Evolutionary conservation across 2,888 invertebrate species (phyloP), one percentile per base, ranked within the genome.

Genomic region (Halocaridina rubra): DNA sequence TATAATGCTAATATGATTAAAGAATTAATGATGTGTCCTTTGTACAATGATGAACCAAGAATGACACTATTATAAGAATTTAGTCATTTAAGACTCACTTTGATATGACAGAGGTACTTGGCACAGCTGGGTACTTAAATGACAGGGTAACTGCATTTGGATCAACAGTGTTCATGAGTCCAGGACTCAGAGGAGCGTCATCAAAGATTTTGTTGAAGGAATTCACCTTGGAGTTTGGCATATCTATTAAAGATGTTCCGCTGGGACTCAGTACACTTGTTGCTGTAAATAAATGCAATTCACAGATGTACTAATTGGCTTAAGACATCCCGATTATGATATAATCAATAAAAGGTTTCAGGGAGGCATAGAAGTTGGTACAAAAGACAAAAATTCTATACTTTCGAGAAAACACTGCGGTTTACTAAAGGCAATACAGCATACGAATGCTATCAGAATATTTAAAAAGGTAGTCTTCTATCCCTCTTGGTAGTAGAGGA

Each of bases 61-160:
- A n/a, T n/a, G n/a, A n/a, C n/a, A n/a, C n/a, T n/a, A n/a, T n/a
- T n/a, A n/a, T n/a, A n/a, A n/a, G n/a, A n/a, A n/a, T n/a, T n/a
- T n/a, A n/a, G n/a, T n/a, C n/a, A n/a, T n/a, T n/a, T n/a, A n/a
- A n/a, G n/a, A n/a, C n/a, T n/a, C n/a, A n/a, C n/a, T n/a, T 53
- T 53, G 4, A 19, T 10, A 19, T 53, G 16, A 53, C 8, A 13
- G 7, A n/a, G 3, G 53, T n/a, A 53, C 0, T 19, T 53, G 53
- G 53, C 4, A 19, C 0, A 53, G 30, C 61, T 16, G 77, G 29
- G 29, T 82, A 82, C 46, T 78, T 78, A 22, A 78, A 77, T 16
- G 82, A 82, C 69, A 67, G 77, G 8, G 84, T 84, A 3, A 84
- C 84, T 57, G 30, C 74, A 67, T 79, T 84, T 46, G 84, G 84